A percentile compares a stretch with the other conserved stretches of the same genome.
phyloP scores from a whole-genome alignment of 2,888 invertebrate genomes.

The Pinctada fucata region DNA sequence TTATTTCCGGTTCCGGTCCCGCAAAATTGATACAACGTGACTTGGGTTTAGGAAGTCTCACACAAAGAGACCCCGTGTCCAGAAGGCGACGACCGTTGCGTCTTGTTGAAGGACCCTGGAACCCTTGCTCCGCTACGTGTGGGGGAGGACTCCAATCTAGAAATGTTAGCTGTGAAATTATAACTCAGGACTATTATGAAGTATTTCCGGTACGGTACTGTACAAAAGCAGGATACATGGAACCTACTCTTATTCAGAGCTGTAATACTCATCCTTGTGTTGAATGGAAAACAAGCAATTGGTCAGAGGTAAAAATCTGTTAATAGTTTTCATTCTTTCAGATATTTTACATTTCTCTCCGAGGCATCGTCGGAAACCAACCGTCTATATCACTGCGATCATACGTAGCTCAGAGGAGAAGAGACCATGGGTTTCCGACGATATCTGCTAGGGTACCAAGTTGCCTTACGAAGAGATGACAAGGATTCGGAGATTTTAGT shows the following conservation, averaged over 20 bases:
- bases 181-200: conserved; percentile 66
- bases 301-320: conserved; percentile 87
- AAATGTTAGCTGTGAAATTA: conserved; percentile 69
- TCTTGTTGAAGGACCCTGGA: conserved; percentile 63
- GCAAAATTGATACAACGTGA: conserved; percentile 20
- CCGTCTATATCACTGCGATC: neutral
- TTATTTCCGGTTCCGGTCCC: conserved; percentile 34
- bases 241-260: conserved; percentile 87
- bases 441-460: neutral
- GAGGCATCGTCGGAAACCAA: too few relatives aligned
- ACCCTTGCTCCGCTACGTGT: conserved; percentile 64
- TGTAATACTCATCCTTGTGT: conserved; percentile 91
- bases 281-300: conserved; percentile 92
- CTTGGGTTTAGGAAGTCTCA: conserved; percentile 31
- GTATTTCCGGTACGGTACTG: conserved; percentile 60
- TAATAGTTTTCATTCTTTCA: too few relatives aligned
- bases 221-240: conserved; percentile 66
- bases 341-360: neutral
- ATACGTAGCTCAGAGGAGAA: neutral
- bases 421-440: neutral
- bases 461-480: too few relatives aligned
- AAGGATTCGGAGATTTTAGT: too few relatives aligned
- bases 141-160: conserved; percentile 64
- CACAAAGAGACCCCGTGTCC: conserved; percentile 63
- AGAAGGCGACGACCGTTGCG: conserved; percentile 55